phyloP scores from a whole-genome alignment of 2,888 invertebrate species.

The Drosophila rellima region DNA sequence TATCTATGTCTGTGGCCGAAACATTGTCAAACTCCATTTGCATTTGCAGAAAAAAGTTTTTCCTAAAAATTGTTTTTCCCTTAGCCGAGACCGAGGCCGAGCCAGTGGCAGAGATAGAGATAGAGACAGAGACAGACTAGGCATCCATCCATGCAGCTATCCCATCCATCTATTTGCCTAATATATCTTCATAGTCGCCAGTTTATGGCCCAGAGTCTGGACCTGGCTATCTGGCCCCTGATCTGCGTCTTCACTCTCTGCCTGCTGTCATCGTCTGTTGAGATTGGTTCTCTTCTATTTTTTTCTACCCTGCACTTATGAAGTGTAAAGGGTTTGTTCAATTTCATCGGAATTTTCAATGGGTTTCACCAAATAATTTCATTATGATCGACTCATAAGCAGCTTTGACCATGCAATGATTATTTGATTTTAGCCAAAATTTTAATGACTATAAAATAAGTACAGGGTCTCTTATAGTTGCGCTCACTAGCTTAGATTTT shows the following conservation, averaged over 20 bases:
- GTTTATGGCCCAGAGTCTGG: constrained; percentile 60
- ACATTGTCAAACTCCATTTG: constrained; percentile 77
- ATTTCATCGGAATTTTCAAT: no score
- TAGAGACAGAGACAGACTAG: constrained; percentile 4
- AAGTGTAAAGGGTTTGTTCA: background rate
- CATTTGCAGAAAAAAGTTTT: constrained; percentile 69
- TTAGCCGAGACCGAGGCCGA: background rate
- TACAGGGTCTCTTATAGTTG: background rate
- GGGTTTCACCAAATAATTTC: no score
- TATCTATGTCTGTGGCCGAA: constrained; percentile 53
- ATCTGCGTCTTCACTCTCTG: constrained; percentile 45
- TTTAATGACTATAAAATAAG: background rate
- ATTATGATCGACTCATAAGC: no score
- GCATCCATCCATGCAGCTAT: constrained; percentile 50
- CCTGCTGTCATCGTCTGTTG: constrained; percentile 75
- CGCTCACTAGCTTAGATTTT: constrained; percentile 10
- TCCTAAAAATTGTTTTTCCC: constrained; percentile 60
- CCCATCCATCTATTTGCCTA: constrained; percentile 81
- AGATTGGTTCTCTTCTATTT: constrained; percentile 54
- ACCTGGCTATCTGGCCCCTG: constrained; percentile 49
- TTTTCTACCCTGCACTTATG: constrained; percentile 18
- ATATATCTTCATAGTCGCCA: constrained; percentile 82
- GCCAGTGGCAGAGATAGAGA: background rate
- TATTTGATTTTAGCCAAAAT: background rate
- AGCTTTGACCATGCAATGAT: no score